A percentile compares a stretch with the other conserved stretches of the same genome.
These are phyloP conservation scores for Corapipo altera DNA, from an alignment of 2,113 vertebrate genomes.

Conservation along the genomic window DNA sequence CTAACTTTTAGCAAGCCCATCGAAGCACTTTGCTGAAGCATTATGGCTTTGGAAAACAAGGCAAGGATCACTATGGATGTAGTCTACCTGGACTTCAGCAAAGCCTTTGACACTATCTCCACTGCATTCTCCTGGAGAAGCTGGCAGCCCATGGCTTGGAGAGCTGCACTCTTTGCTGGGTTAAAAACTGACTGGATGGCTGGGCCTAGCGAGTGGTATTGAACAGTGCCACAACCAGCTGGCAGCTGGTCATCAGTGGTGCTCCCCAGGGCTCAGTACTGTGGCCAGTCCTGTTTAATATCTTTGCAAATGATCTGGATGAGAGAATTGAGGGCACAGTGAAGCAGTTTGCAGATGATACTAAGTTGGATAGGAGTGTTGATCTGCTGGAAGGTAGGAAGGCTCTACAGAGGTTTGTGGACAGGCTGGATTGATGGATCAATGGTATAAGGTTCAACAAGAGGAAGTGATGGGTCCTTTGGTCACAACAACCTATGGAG, in stretches of 20 bases:
- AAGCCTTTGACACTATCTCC: not conserved
- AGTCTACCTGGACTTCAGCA: not conserved
- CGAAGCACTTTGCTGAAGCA: not conserved
- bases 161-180: not conserved
- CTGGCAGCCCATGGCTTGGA: not conserved
- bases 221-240: not conserved
- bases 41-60: not conserved
- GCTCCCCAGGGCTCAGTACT: not conserved
- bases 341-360: not conserved
- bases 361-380: not conserved
- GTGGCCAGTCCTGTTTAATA: too few species aligned
- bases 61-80: not conserved
- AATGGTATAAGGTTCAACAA: not conserved
- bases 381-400: not conserved
- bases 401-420: not conserved
- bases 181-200: not conserved
- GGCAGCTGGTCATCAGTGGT: too few species aligned
- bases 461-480: not conserved
- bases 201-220: too few species aligned
- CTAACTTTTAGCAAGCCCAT: not conserved
- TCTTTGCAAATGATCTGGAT: not conserved
- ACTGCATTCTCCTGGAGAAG: not conserved
- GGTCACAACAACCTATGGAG: not conserved
- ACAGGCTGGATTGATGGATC: rapidly evolving
- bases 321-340: not conserved